Evolutionary conservation across 2,888 invertebrate species (phyloP), one percentile per base, ranked within the genome.

Genomic region (Meliscaeva auricollis): DNA sequence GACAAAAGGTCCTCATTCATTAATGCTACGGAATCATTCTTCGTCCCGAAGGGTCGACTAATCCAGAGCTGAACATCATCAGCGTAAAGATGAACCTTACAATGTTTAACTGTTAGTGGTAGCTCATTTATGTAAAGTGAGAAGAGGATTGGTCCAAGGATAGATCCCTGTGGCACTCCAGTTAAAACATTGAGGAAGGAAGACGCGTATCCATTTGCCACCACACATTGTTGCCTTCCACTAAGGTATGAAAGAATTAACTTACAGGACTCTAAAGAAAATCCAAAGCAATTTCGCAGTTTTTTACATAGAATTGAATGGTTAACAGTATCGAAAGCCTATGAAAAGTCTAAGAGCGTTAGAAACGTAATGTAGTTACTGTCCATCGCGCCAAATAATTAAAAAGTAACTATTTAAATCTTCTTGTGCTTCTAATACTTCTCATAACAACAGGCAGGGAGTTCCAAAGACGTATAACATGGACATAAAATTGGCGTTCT

Each of bases 101-200:
- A 48, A 9, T 20, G 9, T 35, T 35, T 56, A 56, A 17, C 30
- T 15, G 17, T 35, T 3, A n/a, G 13, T 3, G 32, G 13, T 13
- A 54, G 15, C 2, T 54, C 15, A 32, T 54, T 54, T n/a, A 54
- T 32, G 5, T 30, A 32, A 15, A 32, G 26, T 13, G 26, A 32
- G 26, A 56, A 56, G 0, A 35, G 32, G 9, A 56, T 35, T 9
- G 32, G 56, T 3, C 56, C 32, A 30, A 56, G 32, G 11, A 54
- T 30, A 2, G 30, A 54, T n/a, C n/a, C 54, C 32, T 54, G 54
- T n/a, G 54, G 54, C 7, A 11, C 54, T 44, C 15, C n/a, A 44
- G n/a, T 15, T 5, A 44, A 15, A 44, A 44, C 44, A 44, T 15
- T 6, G 4, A 44, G 44, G n/a, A 44, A 44, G 1, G 0, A 5